A percentile compares a stretch with the other conserved stretches of the same genome.
Conservation (phyloP, 2,888 invertebrate species). For the Cosmopolites sordidus region DNA sequence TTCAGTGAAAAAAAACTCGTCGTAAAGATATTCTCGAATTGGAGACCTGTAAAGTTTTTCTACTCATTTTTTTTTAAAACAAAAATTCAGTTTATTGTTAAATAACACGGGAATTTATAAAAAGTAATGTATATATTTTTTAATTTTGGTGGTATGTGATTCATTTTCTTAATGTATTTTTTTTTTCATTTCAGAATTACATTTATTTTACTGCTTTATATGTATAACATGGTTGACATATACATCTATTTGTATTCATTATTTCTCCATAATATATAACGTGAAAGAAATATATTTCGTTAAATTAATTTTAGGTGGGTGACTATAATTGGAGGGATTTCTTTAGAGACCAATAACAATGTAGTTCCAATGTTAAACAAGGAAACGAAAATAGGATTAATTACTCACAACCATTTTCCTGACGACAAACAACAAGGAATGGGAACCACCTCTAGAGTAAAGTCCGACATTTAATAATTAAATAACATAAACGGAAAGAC, state of each 20-base stretch:
- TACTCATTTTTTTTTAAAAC: no score
- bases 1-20: no score
- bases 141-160: not conserved
- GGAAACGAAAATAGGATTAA: constrained; percentile 15
- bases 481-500: constrained; percentile 2
- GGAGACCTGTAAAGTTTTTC: no score
- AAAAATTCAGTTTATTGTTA: no score
- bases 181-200: not conserved
- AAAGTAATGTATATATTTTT: not conserved
- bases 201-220: not conserved
- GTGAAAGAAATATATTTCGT: not conserved
- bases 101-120: no score
- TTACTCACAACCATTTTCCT: constrained; percentile 6
- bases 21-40: no score
- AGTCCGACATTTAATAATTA: constrained; percentile 13
- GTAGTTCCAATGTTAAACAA: constrained; percentile 13
- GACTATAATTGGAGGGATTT: not conserved
- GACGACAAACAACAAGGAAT: constrained; percentile 15
- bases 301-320: not conserved
- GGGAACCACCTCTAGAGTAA: constrained; percentile 9
- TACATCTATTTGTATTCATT: no score
- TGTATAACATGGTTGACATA: not conserved
- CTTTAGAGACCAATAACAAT: constrained; percentile 8
- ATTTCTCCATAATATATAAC: no score
- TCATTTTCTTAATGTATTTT: not conserved